phyloP scores from a whole-genome alignment of 2,888 invertebrate species.

The Cerastis leucographa region DNA sequence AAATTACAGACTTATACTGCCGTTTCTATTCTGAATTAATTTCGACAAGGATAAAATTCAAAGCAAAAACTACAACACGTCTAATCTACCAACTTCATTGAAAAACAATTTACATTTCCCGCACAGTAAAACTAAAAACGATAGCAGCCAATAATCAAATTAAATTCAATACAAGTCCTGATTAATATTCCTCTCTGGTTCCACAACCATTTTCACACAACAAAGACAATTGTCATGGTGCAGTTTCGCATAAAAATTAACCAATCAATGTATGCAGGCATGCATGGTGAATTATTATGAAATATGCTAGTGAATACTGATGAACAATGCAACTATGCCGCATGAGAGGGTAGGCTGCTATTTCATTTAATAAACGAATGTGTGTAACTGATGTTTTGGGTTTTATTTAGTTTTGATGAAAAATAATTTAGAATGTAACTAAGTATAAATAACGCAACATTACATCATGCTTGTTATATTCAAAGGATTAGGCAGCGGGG shows the following conservation, averaged over 20 bases:
- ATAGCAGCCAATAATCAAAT: conserved; percentile 16
- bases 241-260: conserved; percentile 72
- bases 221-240: conserved; percentile 70
- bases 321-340: conserved; percentile 57
- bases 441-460: neutral
- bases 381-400: conserved; percentile 1
- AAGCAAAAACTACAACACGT: neutral
- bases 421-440: neutral
- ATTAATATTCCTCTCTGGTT: conserved; percentile 59
- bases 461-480: neutral
- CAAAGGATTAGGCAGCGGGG: neutral
- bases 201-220: conserved; percentile 66
- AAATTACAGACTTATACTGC: neutral
- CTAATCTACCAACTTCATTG: conserved; percentile 10
- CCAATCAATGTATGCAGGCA: conserved; percentile 69
- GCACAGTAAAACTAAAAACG: conserved; percentile 16
- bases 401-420: conserved; percentile 3
- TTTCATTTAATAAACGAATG: conserved; percentile 49
- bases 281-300: conserved; percentile 75
- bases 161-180: conserved; percentile 48
- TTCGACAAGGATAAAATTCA: neutral
- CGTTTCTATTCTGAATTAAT: neutral
- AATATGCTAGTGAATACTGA: conserved; percentile 71
- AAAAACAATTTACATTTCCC: neutral
- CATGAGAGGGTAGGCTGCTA: conserved; percentile 58